Evolutionary conservation across 2,888 invertebrate genomes (phyloP), one percentile per base, ranked within the genome.

Genomic region (Gonocerus acuteangulatus): DNA sequence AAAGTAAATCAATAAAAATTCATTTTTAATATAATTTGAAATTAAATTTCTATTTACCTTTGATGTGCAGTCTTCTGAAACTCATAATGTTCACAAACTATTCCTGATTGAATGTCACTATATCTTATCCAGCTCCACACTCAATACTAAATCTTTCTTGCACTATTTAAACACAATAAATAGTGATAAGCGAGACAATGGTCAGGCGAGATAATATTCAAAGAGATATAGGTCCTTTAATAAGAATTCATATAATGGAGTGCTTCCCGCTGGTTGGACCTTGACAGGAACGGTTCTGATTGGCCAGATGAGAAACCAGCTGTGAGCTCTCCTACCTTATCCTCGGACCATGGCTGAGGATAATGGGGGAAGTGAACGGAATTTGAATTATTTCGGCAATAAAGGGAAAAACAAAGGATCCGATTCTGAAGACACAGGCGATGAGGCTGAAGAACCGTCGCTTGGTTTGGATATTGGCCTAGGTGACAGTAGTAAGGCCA

Each of bases 271-370:
- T 45, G 22, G 57, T 32, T 44, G 32, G 57, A 15, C 57, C 57
- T 57, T 57, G 57, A 57, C 44, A 27, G 45, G 27, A 16, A 18
- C 45, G 34, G 7, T 13, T 32, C 44, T 27, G 23, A 57, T 57
- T 57, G 57, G 57, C 19, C 9, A 9, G 27, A 6, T 3, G 32
- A 19, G 51, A 16, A 2, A 27, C 27, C 51, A 51, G 51, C 51
- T 51, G 51, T 19, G 36, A 27, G 27, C 19, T 48, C 47, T 3
- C 19, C 47, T 22, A 23, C 36, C 54, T 22, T 42, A 19, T 54
- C 54, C 57, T 57, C 47, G 13, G 44, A 60, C 52, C 62, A 65
- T 65, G 65, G 65, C 65, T 45, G 65, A 65, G 54, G 60, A 48
- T 18, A 52, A 63, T 45, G 62, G 60, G 48, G 62, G 61, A 42